Percentiles rank a stretch among this genome's conserved stretches.
phyloP scores from a whole-genome alignment of 2,888 invertebrate species.

The Fragum fragum region DNA sequence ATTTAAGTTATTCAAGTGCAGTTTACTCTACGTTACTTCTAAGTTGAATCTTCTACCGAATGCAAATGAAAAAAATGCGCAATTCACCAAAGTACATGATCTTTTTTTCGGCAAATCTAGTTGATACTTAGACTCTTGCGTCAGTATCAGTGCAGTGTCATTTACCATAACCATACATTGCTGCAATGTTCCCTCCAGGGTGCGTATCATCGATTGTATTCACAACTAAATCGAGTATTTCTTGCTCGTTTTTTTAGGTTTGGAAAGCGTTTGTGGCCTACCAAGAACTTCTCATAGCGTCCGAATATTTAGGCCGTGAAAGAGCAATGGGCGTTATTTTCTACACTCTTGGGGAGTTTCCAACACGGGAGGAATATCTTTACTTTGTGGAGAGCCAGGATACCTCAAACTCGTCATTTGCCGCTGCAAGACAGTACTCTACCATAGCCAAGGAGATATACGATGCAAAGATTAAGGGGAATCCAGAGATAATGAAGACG shows the following conservation, averaged over 20 bases:
- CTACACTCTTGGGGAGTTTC: slow-evolving; percentile 79
- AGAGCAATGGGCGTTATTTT: slow-evolving; percentile 80
- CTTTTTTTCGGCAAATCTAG: too few species aligned
- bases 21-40: too few species aligned
- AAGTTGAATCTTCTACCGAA: too few species aligned
- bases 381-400: slow-evolving; percentile 80
- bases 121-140: too few species aligned
- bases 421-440: slow-evolving; percentile 79
- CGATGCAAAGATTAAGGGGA: slow-evolving; percentile 66
- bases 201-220: too few species aligned
- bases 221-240: too few species aligned
- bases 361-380: slow-evolving; percentile 77
- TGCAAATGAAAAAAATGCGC: too few species aligned
- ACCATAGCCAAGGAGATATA: slow-evolving; percentile 77
- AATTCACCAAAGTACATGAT: too few species aligned
- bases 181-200: too few species aligned
- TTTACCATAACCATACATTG: too few species aligned
- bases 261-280: slow-evolving; percentile 83
- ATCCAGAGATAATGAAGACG: slow-evolving; percentile 62
- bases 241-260: slow-evolving; percentile 49
- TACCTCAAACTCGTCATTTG: slow-evolving; percentile 75
- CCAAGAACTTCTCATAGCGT: slow-evolving; percentile 80
- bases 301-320: slow-evolving; percentile 82
- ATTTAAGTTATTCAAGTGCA: too few species aligned
- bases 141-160: too few species aligned